These are phyloP conservation scores for Sinopyrophorus schimmeli DNA, from an alignment of 2,888 invertebrate genomes.

Conservation along the genomic window DNA sequence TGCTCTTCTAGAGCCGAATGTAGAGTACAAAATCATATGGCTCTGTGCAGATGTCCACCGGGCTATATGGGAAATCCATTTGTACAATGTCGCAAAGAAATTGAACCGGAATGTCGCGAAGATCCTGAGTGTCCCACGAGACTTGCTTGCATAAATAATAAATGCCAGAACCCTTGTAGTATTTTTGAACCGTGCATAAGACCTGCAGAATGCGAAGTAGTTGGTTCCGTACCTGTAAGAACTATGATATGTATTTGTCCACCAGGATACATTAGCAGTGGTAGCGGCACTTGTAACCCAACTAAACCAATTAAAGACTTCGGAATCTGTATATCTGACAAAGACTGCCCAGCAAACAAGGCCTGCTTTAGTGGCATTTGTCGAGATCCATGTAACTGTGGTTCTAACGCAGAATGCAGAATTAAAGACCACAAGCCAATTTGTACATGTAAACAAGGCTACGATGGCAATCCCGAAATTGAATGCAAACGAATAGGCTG, in stretches of 20 bases:
- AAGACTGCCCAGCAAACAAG: conserved; percentile 76
- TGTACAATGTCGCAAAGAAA: conserved; percentile 74
- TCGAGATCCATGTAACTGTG: conserved; percentile 83
- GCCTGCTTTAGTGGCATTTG: conserved; percentile 82
- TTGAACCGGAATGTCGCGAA: conserved; percentile 73
- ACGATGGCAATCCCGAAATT: conserved; percentile 81
- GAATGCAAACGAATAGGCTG: conserved; percentile 79
- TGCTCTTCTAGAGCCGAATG: conserved; percentile 82
- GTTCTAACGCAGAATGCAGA: conserved; percentile 81
- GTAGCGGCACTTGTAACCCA: conserved; percentile 78
- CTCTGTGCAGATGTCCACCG: conserved; percentile 81
- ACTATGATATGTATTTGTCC: conserved; percentile 91
- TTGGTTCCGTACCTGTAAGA: conserved; percentile 79
- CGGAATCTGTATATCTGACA: conserved; percentile 73
- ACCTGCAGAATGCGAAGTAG: conserved; percentile 80
- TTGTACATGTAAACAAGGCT: conserved; percentile 82
- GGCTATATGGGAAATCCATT: conserved; percentile 81
- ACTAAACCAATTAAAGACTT: conserved; percentile 63
- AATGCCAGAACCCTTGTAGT: conserved; percentile 82
- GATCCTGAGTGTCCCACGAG: conserved; percentile 82
- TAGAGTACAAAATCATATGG: conserved; percentile 77
- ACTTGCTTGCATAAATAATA: conserved; percentile 78
- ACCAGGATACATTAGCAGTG: conserved; percentile 83
- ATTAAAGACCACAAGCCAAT: conserved; percentile 85
- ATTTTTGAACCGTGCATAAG: conserved; percentile 76